Percentiles rank a stretch among this genome's conserved stretches.
Evolutionary conservation across 2,797 vertebrate genomes (phyloP).

Genomic region (Microctenopoma stevenorrisi): DNA sequence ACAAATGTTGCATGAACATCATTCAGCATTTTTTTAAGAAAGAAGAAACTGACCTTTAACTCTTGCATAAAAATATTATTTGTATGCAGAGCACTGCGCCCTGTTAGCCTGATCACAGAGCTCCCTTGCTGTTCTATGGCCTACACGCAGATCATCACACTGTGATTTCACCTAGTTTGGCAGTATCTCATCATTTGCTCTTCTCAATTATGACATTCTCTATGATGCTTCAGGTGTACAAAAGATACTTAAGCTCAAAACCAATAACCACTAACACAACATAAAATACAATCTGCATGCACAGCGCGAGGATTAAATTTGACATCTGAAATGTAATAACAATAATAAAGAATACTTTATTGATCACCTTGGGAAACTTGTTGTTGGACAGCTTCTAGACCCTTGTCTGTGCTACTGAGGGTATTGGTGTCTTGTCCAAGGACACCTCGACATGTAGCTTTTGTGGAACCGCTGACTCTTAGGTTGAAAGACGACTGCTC

Average conservation of each 20-base stretch:
- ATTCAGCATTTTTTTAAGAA: slow-evolving; percentile 15
- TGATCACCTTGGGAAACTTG: too few relatives aligned
- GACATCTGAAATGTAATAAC: background rate
- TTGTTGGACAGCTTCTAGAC: too few relatives aligned
- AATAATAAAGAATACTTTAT: too few relatives aligned
- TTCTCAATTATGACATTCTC: slow-evolving; percentile 21
- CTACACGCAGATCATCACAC: slow-evolving; percentile 47
- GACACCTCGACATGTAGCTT: too few relatives aligned
- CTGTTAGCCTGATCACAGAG: slow-evolving; percentile 33
- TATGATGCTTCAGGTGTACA: background rate
- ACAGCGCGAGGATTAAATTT: background rate
- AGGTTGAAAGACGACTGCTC: too few relatives aligned
- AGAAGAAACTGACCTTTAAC: slow-evolving; percentile 46
- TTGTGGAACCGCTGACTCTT: too few relatives aligned
- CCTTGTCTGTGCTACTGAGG: too few relatives aligned
- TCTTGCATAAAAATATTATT: slow-evolving; percentile 25
- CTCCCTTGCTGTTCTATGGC: slow-evolving; percentile 39
- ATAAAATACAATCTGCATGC: slow-evolving; percentile 10
- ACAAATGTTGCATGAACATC: slow-evolving; percentile 30
- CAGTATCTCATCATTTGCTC: slow-evolving; percentile 8
- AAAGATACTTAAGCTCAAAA: slow-evolving; percentile 27
- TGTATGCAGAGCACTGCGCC: slow-evolving; percentile 36
- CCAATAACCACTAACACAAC: slow-evolving; percentile 4
- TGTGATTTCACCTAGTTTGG: slow-evolving; percentile 69
- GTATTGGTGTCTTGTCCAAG: too few relatives aligned